These are phyloP conservation scores for Corvus hawaiiensis DNA, from an alignment of 2,113 vertebrate species.

Conservation along the genomic window DNA sequence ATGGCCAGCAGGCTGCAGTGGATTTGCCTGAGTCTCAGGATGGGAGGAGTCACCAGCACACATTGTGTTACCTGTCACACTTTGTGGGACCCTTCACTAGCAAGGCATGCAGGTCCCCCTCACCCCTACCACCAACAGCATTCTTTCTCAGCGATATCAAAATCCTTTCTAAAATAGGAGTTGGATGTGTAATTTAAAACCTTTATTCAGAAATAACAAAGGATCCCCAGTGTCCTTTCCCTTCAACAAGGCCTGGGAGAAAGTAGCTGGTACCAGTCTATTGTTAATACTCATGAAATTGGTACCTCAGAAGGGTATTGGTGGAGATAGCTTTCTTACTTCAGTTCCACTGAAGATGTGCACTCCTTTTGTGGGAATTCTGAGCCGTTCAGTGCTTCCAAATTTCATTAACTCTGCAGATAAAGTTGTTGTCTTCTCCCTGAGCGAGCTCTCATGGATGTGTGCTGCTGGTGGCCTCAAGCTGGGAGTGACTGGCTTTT, in stretches of 20 bases:
- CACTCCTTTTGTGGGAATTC: background rate
- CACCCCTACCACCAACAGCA: too few relatives aligned
- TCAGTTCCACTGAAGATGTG: background rate
- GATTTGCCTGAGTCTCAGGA: background rate
- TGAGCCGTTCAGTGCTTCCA: background rate
- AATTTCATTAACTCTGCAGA: background rate
- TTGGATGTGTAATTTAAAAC: background rate
- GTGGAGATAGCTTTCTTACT: background rate
- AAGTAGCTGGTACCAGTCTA: background rate
- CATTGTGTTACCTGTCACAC: background rate
- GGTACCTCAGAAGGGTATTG: background rate
- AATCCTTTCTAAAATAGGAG: background rate
- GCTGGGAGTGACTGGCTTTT: background rate
- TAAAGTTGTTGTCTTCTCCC: background rate
- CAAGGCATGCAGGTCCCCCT: background rate
- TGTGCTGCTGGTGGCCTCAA: background rate
- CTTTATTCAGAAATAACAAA: background rate
- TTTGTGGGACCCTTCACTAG: background rate
- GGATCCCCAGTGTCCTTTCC: background rate
- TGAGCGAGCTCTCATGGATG: background rate
- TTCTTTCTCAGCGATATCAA: background rate
- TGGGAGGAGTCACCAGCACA: background rate
- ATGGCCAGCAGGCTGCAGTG: background rate
- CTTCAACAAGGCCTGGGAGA: background rate
- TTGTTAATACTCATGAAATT: background rate